These are phyloP conservation scores for Drosophila quinaria DNA, from an alignment of 2,888 invertebrate species.

Conservation along the genomic window DNA sequence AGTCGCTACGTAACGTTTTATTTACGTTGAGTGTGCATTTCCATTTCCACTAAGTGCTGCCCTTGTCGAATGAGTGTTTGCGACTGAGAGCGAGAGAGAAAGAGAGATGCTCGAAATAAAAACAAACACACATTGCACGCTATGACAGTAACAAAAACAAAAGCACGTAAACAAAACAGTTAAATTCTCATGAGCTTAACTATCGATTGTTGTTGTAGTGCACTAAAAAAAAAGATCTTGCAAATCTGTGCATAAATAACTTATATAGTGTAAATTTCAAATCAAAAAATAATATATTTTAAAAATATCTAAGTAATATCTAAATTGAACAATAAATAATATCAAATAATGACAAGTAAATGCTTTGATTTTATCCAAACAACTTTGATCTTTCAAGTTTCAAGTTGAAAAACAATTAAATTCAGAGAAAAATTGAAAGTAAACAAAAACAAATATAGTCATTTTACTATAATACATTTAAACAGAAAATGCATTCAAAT, in stretches of 20 bases:
- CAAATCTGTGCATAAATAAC: not conserved
- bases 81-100: slow-evolving; percentile 12
- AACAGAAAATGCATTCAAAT: too few relatives aligned
- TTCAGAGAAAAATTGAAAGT: not conserved
- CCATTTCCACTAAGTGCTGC: slow-evolving; percentile 21
- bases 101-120: not conserved
- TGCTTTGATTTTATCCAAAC: not conserved
- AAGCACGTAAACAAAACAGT: not conserved
- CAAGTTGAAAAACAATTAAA: not conserved
- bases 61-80: slow-evolving; percentile 3
- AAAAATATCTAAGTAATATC: not conserved
- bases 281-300: not conserved
- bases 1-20: slow-evolving; percentile 39
- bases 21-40: slow-evolving; percentile 38
- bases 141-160: not conserved
- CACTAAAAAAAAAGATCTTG: not conserved
- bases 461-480: too few relatives aligned
- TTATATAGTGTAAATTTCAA: too few relatives aligned
- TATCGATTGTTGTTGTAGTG: slow-evolving; percentile 9
- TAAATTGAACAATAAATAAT: not conserved
- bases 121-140: not conserved
- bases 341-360: not conserved
- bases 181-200: not conserved
- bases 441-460: too few relatives aligned
- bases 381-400: not conserved